Evolutionary conservation across 2,113 vertebrate genomes (phyloP).

Genomic region (Ochotona princeps): DNA sequence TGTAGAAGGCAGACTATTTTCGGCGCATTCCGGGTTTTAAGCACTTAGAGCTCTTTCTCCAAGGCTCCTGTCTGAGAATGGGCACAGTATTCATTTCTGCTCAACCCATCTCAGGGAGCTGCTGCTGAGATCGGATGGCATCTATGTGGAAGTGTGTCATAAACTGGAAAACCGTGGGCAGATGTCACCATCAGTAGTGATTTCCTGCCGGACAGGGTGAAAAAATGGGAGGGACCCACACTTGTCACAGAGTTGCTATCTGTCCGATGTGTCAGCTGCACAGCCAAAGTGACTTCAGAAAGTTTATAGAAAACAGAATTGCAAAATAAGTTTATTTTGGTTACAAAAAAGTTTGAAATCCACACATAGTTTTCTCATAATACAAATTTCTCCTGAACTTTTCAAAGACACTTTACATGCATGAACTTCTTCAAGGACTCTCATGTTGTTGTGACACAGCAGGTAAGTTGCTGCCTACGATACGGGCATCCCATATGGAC

Average conservation of each 20-base stretch:
- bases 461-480: too few species aligned
- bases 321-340: too few species aligned
- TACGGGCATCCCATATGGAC: too few species aligned
- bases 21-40: conserved; percentile 39
- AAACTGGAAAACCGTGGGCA: background rate
- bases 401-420: too few species aligned
- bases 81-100: background rate
- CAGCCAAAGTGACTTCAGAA: too few species aligned
- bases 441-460: too few species aligned
- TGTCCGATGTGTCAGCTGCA: background rate
- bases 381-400: too few species aligned
- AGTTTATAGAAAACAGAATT: too few species aligned
- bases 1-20: conserved; percentile 60
- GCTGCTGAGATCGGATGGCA: background rate
- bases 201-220: background rate
- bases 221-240: background rate
- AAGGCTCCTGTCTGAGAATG: background rate
- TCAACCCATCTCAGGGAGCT: conserved; percentile 13
- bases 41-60: background rate
- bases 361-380: too few species aligned
- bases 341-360: too few species aligned
- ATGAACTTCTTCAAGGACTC: too few species aligned
- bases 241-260: background rate
- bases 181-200: background rate
- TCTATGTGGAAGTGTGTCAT: background rate